Conservation (phyloP, 2,888 invertebrate species). For the Noctua janthina region DNA sequence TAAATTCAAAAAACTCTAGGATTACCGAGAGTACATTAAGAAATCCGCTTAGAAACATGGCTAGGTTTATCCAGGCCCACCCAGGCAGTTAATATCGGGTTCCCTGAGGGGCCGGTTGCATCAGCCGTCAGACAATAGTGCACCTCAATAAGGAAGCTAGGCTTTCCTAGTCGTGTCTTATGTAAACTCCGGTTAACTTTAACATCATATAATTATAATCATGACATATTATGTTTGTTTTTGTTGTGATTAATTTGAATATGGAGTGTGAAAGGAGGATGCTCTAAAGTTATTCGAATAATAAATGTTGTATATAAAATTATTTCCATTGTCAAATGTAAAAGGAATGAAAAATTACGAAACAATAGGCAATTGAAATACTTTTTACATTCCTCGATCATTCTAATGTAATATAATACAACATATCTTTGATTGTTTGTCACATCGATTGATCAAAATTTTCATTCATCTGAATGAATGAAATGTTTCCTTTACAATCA, state of each 20-base stretch:
- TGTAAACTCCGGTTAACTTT: constrained; percentile 57
- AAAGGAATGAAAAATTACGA: neutral
- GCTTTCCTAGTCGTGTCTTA: constrained; percentile 64
- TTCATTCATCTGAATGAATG: neutral
- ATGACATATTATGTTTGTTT: constrained; percentile 37
- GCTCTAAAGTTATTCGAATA: neutral
- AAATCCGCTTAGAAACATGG: constrained; percentile 38
- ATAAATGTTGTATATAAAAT: neutral
- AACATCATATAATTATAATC: constrained; percentile 54
- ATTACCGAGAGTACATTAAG: constrained; percentile 35
- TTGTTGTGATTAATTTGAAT: constrained; percentile 29
- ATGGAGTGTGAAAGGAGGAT: neutral
- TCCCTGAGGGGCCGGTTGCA: constrained; percentile 68
- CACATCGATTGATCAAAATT: constrained; percentile 7
- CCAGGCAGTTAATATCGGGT: constrained; percentile 62
- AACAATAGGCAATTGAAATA: neutral
- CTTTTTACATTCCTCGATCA: neutral
- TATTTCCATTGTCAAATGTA: neutral
- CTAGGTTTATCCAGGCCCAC: constrained; percentile 63
- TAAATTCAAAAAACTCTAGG: constrained; percentile 29
- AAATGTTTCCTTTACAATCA: neutral
- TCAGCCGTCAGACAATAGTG: constrained; percentile 67
- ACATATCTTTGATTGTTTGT: neutral
- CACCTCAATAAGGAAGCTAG: constrained; percentile 67
- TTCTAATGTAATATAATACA: neutral